Evolutionary conservation across 2,797 vertebrate genomes (phyloP).

Genomic region (Argya squamiceps): DNA sequence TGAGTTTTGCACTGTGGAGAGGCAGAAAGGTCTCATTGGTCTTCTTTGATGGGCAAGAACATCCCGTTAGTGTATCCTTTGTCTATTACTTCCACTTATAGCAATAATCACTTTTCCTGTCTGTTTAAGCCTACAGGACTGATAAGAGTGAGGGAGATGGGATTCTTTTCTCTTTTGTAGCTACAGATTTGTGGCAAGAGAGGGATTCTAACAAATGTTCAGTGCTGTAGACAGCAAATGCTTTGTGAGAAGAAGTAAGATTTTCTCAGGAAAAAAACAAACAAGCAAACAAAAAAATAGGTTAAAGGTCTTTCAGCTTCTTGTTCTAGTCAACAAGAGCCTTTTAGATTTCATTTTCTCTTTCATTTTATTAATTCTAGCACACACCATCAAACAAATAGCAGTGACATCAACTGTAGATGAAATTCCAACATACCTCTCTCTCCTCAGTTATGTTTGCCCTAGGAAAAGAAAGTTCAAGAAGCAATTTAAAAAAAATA

Average conservation of each 20-base stretch:
- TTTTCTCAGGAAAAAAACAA: neutral
- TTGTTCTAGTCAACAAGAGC: neutral
- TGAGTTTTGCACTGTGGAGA: neutral
- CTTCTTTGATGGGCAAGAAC: neutral
- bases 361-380: neutral
- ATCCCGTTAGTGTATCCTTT: neutral
- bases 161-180: neutral
- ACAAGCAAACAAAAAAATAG: neutral
- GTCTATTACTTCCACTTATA: neutral
- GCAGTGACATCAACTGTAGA: neutral
- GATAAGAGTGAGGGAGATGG: neutral
- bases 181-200: neutral
- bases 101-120: neutral
- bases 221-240: neutral
- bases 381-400: neutral
- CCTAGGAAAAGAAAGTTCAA: neutral
- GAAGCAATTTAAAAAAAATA: neutral
- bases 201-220: neutral
- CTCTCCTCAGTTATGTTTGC: neutral
- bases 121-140: neutral
- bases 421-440: neutral
- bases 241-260: neutral
- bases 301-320: neutral
- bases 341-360: neutral
- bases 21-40: neutral